Evolutionary conservation across 2,113 vertebrate species (phyloP).

Genomic region (Agapornis roseicollis): DNA sequence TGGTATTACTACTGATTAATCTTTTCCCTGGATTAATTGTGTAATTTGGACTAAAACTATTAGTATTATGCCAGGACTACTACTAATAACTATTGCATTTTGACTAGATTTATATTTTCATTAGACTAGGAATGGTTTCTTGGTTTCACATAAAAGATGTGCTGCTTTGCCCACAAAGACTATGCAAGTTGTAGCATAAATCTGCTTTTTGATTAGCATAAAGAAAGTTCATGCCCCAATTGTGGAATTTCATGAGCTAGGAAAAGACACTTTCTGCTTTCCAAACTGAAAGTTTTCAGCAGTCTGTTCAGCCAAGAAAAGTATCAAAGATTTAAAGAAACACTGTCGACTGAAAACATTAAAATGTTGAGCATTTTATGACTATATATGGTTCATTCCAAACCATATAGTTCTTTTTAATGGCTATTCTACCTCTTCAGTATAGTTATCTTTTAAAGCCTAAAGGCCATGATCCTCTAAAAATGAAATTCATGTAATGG

Average conservation of each 20-base stretch:
- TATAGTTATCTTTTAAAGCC: not conserved
- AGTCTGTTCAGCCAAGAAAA: not conserved
- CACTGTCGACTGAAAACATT: not conserved
- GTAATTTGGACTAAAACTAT: not conserved
- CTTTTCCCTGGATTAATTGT: not conserved
- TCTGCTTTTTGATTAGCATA: not conserved
- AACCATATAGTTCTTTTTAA: not conserved
- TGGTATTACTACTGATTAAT: not conserved
- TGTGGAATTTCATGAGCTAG: not conserved
- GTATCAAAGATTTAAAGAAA: not conserved
- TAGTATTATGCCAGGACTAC: not conserved
- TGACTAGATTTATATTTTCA: not conserved
- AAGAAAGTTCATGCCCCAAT: not conserved
- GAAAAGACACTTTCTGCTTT: not conserved
- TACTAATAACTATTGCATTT: not conserved
- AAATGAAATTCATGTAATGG: not conserved
- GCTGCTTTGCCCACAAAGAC: not conserved
- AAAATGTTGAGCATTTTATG: not conserved
- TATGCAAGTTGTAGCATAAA: not conserved
- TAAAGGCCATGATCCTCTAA: not conserved
- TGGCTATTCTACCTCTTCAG: not conserved
- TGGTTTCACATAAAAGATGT: not conserved
- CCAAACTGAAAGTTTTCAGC: not conserved
- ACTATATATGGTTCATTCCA: not conserved
- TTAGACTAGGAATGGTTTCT: not conserved